Conservation (phyloP, 2,113 vertebrate species). For the Gracilinanus agilis region DNA sequence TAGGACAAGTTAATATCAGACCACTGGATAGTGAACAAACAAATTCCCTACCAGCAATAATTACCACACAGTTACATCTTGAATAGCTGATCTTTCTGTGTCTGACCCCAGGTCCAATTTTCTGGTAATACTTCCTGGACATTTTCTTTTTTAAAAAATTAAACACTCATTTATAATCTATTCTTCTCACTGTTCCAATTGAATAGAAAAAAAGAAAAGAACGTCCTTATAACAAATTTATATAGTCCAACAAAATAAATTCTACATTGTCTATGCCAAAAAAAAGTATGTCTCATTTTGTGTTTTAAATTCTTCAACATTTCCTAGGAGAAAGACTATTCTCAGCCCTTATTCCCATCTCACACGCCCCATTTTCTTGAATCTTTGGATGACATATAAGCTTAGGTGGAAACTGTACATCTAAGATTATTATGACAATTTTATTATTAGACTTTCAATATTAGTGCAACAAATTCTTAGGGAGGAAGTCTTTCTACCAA, state of each 20-base stretch:
- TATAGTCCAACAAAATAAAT: background rate
- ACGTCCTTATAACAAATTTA: background rate
- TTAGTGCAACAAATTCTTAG: background rate
- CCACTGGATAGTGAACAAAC: background rate
- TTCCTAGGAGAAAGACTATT: background rate
- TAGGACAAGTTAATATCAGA: background rate
- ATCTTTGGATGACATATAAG: background rate
- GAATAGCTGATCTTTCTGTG: background rate
- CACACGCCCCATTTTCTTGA: background rate
- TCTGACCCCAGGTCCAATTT: background rate
- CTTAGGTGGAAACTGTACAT: background rate
- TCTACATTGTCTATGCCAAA: background rate
- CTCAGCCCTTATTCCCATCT: background rate
- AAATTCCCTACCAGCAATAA: background rate
- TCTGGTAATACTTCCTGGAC: background rate
- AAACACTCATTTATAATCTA: background rate
- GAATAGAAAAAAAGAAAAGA: background rate
- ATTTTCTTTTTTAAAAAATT: background rate
- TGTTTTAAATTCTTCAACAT: background rate
- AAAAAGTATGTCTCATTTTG: background rate
- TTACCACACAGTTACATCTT: background rate
- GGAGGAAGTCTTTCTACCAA: background rate
- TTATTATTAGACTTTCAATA: background rate
- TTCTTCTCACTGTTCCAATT: background rate
- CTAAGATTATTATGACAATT: background rate